Percentiles rank a stretch among this genome's conserved stretches.
Conservation (phyloP, 2,888 invertebrate species). For the Thyatira batis region DNA sequence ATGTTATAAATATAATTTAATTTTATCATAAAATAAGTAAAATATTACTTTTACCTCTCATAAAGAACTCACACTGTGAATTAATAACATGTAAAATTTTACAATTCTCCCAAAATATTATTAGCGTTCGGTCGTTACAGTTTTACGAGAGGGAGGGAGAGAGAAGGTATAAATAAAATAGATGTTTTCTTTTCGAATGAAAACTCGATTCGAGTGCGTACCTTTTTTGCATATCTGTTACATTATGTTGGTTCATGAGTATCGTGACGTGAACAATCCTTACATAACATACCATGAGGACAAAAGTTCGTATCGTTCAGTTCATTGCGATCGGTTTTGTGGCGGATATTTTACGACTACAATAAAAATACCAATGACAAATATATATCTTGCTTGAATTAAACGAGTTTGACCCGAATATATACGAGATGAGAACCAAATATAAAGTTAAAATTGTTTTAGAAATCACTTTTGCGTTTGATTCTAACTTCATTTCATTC, state of each 20-base stretch:
- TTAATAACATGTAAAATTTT: slow-evolving; percentile 21
- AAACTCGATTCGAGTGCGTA: not conserved
- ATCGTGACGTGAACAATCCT: slow-evolving; percentile 29
- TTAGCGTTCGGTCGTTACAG: slow-evolving; percentile 14
- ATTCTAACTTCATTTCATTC: not conserved
- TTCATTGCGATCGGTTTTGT: slow-evolving; percentile 17
- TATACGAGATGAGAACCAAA: not conserved
- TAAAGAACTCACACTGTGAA: not conserved
- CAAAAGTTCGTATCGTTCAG: slow-evolving; percentile 22
- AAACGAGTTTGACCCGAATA: not conserved
- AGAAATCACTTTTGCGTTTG: not conserved
- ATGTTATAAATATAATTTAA: not conserved
- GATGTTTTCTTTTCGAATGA: not conserved
- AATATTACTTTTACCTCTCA: not conserved
- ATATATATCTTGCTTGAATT: not conserved
- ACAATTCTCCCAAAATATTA: slow-evolving; percentile 21
- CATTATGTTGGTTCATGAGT: not conserved
- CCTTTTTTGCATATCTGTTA: not conserved
- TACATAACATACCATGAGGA: slow-evolving; percentile 30
- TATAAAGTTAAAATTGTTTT: not conserved
- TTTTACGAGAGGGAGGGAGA: slow-evolving; percentile 14
- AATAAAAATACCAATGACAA: not conserved
- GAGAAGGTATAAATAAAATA: not conserved
- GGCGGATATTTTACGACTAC: not conserved
- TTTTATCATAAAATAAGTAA: not conserved